Conservation (phyloP, 2,888 invertebrate species). For the Drosophila kambysellisi region DNA sequence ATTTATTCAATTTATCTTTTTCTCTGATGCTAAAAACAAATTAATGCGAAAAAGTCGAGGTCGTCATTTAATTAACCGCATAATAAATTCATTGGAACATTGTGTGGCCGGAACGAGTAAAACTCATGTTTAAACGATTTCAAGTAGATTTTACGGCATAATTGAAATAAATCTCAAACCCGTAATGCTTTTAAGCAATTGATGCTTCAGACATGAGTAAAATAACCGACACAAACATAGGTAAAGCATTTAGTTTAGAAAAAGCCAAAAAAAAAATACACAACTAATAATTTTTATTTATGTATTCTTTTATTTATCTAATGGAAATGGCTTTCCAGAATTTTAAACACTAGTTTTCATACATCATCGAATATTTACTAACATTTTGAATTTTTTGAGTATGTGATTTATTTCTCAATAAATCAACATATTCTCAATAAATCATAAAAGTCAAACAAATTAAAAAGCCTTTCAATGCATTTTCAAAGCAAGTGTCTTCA, state of each 20-base stretch:
- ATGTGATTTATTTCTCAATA: background rate
- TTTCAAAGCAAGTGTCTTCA: background rate
- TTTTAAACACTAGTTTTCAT: background rate
- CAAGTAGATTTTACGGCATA: constrained; percentile 72
- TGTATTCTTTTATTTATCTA: background rate
- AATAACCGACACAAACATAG: constrained; percentile 5
- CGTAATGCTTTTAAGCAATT: constrained; percentile 42
- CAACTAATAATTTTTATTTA: rapidly evolving
- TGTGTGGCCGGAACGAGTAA: constrained; percentile 16
- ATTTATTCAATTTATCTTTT: constrained; percentile 54
- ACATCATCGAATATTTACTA: background rate
- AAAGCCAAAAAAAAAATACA: background rate
- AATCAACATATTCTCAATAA: background rate
- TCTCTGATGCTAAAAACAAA: constrained; percentile 58
- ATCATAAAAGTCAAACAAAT: background rate
- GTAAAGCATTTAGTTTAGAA: background rate
- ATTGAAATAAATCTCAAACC: constrained; percentile 59
- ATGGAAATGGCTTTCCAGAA: background rate
- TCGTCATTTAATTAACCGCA: constrained; percentile 44
- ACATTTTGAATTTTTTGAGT: background rate
- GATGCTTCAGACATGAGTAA: constrained; percentile 2
- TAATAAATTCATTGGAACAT: constrained; percentile 53
- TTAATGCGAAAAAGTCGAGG: constrained; percentile 29
- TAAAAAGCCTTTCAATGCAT: background rate
- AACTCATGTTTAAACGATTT: constrained; percentile 56